Evolutionary conservation across 64 coral and sea anemone genomes (phyloP), one percentile per base, ranked within the genome.

Genomic region (Acropora yongei): DNA sequence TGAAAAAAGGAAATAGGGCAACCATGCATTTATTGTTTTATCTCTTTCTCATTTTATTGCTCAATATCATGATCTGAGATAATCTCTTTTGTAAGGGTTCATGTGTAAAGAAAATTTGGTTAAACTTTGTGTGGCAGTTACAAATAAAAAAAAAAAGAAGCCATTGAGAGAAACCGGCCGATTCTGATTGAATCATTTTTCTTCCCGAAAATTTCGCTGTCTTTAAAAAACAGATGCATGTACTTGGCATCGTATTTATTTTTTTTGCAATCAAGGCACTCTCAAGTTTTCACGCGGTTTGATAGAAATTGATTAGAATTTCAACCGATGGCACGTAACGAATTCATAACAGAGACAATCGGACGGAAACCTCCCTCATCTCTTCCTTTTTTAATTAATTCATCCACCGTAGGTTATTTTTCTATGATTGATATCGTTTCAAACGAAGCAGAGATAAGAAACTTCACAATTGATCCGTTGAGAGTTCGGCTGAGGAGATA

Each of bases 321-420:
- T 20, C 5, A 20, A 71, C 82, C 44, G 82, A 69, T 44, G 49
- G 18, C 46, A 30, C 10, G 8, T 49, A 85, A 85, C 40, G 44
- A 49, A 85, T 85, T 85, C 82, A 85, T 68, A 49, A 71, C 82
- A 71, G 72, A 16, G 18, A 3, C 82, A 8, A 1, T 71, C 17
- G 18, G 41, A 66, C n/a, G 8, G 82, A 85, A 13, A 71, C 8
- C 11, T 85, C 12, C 44, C 7, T 72, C 14, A 3, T 14, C 41
- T 49, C 75, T 72, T 85, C 9, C 18, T 71, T 44, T 10, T 85
- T 85, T 69, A 85, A 48, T 72, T 71, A 50, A 47, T 85, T 85
- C 43, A 71, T 85, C 67, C 49, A 43, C 44, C 43, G 43, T 2
- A 13, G 68, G 14, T 71, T 49, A 49, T 85, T 85, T 14, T 49